Evolutionary conservation across 2,797 vertebrate species (phyloP), one percentile per base, ranked within the genome.

Genomic region (Oryzias sinensis): DNA sequence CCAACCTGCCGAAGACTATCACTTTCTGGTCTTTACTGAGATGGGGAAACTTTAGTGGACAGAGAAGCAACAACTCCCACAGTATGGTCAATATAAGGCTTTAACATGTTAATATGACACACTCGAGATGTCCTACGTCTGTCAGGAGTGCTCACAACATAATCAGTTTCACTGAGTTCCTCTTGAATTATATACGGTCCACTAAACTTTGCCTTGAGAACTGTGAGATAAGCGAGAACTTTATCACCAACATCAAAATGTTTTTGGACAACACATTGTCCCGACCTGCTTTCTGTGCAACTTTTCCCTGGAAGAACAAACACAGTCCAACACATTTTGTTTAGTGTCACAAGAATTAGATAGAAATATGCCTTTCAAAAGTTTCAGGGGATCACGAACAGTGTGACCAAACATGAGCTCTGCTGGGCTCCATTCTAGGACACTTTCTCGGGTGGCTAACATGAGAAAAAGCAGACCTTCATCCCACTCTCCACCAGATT

Each of bases 381-480:
- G 27, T 29, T 29, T 29, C 27, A 29, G 6, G 6, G 17, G 29
- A 40, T 13, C 33, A 40, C 3, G 33, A 17, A 40, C 33, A 14
- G 50, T 40, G 29, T 51, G 49, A 17, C 49, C 49, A 7, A 37
- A 37, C 29, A 51, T 27, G 2, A 51, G n/a, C 17, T 51, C 49
- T 20, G 29, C 29, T 4, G 13, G 50, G 5, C 6, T 20, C 17
- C 17, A 52, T 3, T 52, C 50, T 18, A 41, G 50, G 17, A 52
- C 33, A 22, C 13, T 41, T 15, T 52, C 50, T 9, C 33, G 4
- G 11, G 5, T 29, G 0, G 29, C 49, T 29, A 49, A 22, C 20
- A 22, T 1, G 3, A 22, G 2, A 22, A 22, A 22, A 22, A 17
- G 29, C 29, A 51, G 5, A 6, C 15, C 18, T 1, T 52, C 6